phyloP scores from a whole-genome alignment of 2,113 vertebrate species.

The Aplodontia rufa region DNA sequence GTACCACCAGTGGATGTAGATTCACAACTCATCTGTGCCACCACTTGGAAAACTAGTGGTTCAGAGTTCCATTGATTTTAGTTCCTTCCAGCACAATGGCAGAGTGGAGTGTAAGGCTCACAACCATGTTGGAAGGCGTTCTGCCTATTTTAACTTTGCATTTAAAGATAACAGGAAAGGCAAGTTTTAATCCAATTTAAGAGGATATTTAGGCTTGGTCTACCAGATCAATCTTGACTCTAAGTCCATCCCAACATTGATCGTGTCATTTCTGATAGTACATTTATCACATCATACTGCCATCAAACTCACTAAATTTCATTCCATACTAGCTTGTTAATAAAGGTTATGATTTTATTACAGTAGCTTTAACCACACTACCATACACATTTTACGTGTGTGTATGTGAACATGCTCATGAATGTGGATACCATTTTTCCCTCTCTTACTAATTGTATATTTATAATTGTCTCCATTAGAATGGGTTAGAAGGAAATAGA shows the following conservation, averaged over 20 bases:
- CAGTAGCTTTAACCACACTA: background rate
- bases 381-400: background rate
- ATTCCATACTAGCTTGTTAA: background rate
- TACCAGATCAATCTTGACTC: conserved; percentile 44
- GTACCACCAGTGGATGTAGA: conserved; percentile 84
- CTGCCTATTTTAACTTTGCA: conserved; percentile 92
- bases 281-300: background rate
- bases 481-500: background rate
- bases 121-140: conserved; percentile 91
- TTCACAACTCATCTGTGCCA: conserved; percentile 86
- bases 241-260: conserved; percentile 53
- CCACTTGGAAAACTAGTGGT: conserved; percentile 91
- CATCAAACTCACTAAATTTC: background rate
- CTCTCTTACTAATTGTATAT: background rate
- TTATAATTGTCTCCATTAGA: background rate
- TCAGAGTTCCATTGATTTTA: conserved; percentile 93
- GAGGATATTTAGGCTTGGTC: conserved; percentile 54
- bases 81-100: conserved; percentile 87
- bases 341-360: background rate
- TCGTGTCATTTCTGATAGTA: conserved; percentile 56
- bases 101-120: conserved; percentile 95
- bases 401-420: background rate
- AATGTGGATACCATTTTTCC: background rate
- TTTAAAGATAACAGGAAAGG: conserved; percentile 84
- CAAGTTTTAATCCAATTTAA: conserved; percentile 68